Evolutionary conservation across 2,888 invertebrate species (phyloP).

Genomic region (Agrenia bidenticulata): DNA sequence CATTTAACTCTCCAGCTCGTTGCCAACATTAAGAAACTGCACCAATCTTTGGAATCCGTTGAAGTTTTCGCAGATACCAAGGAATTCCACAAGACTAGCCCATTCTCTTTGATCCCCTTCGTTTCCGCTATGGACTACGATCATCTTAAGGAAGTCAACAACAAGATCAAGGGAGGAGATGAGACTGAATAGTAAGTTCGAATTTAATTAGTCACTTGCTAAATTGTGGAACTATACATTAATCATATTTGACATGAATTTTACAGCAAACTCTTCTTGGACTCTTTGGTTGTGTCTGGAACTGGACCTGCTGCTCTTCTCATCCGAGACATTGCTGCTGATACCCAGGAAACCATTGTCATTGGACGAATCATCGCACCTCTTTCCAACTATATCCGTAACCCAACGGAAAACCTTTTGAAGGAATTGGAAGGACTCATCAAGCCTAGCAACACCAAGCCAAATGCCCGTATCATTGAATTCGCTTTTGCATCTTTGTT

Average conservation of each 20-base stretch:
- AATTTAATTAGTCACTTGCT: background rate
- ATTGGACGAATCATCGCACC: slow-evolving; percentile 43
- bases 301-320: slow-evolving; percentile 50
- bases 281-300: slow-evolving; percentile 50
- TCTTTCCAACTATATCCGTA: slow-evolving; percentile 47
- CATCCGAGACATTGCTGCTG: slow-evolving; percentile 48
- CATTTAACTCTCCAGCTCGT: slow-evolving; percentile 26
- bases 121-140: slow-evolving; percentile 46
- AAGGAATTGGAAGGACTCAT: slow-evolving; percentile 47
- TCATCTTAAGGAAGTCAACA: slow-evolving; percentile 43
- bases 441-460: slow-evolving; percentile 34
- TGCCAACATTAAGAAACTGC: slow-evolving; percentile 42
- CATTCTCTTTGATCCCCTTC: slow-evolving; percentile 45
- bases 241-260: background rate
- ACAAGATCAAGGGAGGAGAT: slow-evolving; percentile 44
- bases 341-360: slow-evolving; percentile 39
- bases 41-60: slow-evolving; percentile 42
- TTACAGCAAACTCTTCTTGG: slow-evolving; percentile 50
- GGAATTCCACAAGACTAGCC: slow-evolving; percentile 49
- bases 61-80: slow-evolving; percentile 45
- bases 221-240: background rate
- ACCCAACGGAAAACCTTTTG: slow-evolving; percentile 52
- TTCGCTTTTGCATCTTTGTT: slow-evolving; percentile 50
- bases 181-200: slow-evolving; percentile 40
- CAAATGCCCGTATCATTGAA: slow-evolving; percentile 47